These are phyloP conservation scores for Taenioides sp. DNA, from an alignment of 2,797 vertebrate species.

Conservation along the genomic window DNA sequence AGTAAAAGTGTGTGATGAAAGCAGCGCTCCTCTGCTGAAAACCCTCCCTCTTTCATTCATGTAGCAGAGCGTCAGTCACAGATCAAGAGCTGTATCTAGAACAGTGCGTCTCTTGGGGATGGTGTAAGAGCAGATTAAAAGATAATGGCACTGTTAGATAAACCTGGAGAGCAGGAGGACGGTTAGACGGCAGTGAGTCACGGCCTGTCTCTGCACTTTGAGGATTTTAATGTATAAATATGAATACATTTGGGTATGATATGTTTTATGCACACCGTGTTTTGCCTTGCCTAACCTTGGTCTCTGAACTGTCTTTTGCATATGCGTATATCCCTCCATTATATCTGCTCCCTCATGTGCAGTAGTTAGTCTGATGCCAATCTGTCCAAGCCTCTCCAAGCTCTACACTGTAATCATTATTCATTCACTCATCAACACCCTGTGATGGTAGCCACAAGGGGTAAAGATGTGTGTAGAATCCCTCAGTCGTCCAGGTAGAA, in stretches of 20 bases:
- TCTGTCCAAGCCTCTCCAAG: too few relatives aligned
- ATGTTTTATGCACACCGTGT: not conserved
- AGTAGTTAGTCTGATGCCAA: not conserved
- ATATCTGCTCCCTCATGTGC: not conserved
- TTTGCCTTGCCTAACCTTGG: not conserved
- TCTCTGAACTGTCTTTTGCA: not conserved
- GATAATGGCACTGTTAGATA: not conserved
- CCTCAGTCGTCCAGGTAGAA: too few relatives aligned
- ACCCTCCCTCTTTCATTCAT: not conserved
- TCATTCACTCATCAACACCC: too few relatives aligned
- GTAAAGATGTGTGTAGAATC: too few relatives aligned
- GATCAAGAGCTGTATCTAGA: not conserved
- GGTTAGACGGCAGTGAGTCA: not conserved
- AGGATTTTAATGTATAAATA: constrained; percentile 1
- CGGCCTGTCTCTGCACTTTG: not conserved
- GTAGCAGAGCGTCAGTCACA: constrained; percentile 24
- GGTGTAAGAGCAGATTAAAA: not conserved
- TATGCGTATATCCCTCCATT: not conserved
- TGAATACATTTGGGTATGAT: constrained; percentile 6
- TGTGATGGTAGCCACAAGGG: too few relatives aligned
- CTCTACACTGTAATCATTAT: too few relatives aligned
- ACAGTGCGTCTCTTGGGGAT: not conserved
- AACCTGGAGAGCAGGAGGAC: constrained; percentile 8
- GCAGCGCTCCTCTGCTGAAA: constrained; percentile 10
- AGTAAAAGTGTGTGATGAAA: not conserved